Evolutionary conservation across 2,888 invertebrate species (phyloP).

Genomic region (Epiblema foenella): DNA sequence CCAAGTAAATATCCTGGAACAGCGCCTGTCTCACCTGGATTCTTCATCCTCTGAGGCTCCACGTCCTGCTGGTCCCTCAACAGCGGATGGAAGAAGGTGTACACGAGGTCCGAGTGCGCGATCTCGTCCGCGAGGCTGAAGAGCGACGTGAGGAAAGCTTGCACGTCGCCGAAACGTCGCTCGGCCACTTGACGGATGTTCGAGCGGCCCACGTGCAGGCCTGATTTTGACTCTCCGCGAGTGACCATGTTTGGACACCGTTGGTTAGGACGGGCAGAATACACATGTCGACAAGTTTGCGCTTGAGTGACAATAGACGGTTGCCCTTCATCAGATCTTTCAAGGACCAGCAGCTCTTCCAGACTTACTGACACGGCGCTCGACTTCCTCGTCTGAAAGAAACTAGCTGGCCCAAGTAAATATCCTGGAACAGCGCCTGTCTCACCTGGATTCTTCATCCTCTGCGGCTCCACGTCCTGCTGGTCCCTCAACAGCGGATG

Average conservation of each 20-base stretch:
- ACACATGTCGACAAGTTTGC: too few species aligned
- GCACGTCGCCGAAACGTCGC: slow-evolving; percentile 94
- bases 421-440: background rate
- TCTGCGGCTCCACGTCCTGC: slow-evolving; percentile 93
- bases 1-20: too few species aligned
- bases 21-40: slow-evolving; percentile 86
- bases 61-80: slow-evolving; percentile 97
- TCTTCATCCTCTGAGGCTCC: slow-evolving; percentile 90
- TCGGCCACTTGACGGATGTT: slow-evolving; percentile 98
- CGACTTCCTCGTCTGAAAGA: too few species aligned
- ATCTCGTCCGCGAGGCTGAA: slow-evolving; percentile 96
- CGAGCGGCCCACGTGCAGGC: slow-evolving; percentile 94
- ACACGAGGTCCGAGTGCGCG: slow-evolving; percentile 97
- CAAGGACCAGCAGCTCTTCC: too few species aligned
- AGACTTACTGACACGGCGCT: too few species aligned
- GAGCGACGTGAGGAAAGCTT: slow-evolving; percentile 93
- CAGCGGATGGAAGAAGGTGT: slow-evolving; percentile 99
- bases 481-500: slow-evolving; percentile 98
- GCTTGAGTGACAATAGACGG: too few species aligned
- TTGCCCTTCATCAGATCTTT: too few species aligned
- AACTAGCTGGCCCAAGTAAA: too few species aligned
- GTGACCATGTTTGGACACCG: too few species aligned
- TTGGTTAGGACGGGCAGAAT: too few species aligned
- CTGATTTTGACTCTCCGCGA: slow-evolving; percentile 83
- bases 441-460: slow-evolving; percentile 90